Conservation (phyloP, 2,113 vertebrate genomes). For the Chaetodon trifascialis region DNA sequence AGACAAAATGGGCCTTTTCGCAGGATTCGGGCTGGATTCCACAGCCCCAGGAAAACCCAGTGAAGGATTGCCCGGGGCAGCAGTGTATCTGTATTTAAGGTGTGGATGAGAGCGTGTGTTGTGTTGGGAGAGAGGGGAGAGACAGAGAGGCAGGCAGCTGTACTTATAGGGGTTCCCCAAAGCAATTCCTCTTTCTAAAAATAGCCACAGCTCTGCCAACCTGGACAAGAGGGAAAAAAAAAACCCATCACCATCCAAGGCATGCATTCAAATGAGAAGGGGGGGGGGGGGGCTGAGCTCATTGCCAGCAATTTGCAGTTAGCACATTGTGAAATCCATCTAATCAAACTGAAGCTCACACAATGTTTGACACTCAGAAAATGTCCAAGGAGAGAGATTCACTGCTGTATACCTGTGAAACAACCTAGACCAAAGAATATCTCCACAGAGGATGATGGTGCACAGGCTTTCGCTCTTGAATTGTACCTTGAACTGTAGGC, state of each 20-base stretch:
- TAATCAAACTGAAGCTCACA: background rate
- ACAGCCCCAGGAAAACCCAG: background rate
- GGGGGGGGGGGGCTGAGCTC: no score
- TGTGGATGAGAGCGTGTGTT: constrained; percentile 3
- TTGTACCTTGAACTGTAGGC: background rate
- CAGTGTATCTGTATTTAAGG: background rate
- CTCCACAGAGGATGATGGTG: background rate
- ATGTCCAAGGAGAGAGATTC: background rate
- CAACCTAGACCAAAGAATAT: background rate
- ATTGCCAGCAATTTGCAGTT: background rate
- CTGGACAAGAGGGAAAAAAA: constrained; percentile 32
- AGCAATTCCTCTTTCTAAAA: constrained; percentile 66
- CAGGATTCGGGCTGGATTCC: background rate
- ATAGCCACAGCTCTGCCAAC: constrained; percentile 59
- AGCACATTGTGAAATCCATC: background rate
- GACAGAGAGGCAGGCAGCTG: constrained; percentile 43
- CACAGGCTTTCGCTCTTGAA: background rate
- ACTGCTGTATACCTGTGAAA: background rate
- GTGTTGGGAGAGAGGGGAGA: background rate
- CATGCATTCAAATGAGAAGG: constrained; percentile 31
- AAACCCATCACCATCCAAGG: constrained; percentile 13
- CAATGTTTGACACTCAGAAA: background rate
- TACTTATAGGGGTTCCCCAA: constrained; percentile 66
- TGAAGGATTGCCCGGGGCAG: background rate
- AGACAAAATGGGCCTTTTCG: background rate